A percentile compares a stretch with the other conserved stretches of the same genome.
Evolutionary conservation across 1,140 invertebrate genomes (phyloP).

Genomic region (Drosophila erecta): DNA sequence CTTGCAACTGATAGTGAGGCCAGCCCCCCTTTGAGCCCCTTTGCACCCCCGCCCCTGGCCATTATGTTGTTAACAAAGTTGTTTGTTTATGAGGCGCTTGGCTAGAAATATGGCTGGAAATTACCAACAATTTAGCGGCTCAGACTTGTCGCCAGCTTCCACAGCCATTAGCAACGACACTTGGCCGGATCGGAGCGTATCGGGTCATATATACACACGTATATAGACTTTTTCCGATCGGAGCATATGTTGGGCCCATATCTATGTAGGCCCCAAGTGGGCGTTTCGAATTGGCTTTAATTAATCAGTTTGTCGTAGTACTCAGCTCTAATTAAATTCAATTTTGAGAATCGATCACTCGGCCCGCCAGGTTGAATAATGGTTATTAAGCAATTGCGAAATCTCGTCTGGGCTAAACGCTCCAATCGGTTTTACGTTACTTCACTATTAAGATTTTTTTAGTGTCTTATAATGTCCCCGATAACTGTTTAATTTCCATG

Average conservation of each 20-base stretch:
- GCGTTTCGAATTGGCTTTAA: constrained; percentile 71
- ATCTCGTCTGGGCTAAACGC: constrained; percentile 45
- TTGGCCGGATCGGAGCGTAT: constrained; percentile 30
- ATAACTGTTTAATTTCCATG: constrained; percentile 31
- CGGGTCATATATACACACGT: background rate
- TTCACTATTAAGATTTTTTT: constrained; percentile 5
- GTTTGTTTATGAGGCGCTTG: constrained; percentile 79
- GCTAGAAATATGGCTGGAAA: constrained; percentile 65
- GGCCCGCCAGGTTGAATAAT: constrained; percentile 37
- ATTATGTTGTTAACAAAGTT: constrained; percentile 63
- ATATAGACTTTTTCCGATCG: background rate
- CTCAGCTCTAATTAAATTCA: constrained; percentile 77
- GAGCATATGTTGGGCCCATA: constrained; percentile 8
- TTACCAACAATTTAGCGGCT: constrained; percentile 70
- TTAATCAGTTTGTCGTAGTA: constrained; percentile 76
- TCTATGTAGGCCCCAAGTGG: constrained; percentile 63
- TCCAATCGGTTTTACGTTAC: constrained; percentile 47
- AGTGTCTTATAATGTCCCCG: constrained; percentile 43
- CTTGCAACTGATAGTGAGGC: constrained; percentile 67
- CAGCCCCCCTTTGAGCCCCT: background rate
- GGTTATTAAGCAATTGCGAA: constrained; percentile 67
- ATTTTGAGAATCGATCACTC: constrained; percentile 46
- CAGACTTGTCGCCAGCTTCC: constrained; percentile 63
- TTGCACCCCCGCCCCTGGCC: background rate
- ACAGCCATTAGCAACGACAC: constrained; percentile 72